Percentiles rank a stretch among this genome's conserved stretches.
These are phyloP conservation scores for Pentalonia nigronervosa DNA, from an alignment of 1,140 invertebrate genomes.

Conservation along the genomic window DNA sequence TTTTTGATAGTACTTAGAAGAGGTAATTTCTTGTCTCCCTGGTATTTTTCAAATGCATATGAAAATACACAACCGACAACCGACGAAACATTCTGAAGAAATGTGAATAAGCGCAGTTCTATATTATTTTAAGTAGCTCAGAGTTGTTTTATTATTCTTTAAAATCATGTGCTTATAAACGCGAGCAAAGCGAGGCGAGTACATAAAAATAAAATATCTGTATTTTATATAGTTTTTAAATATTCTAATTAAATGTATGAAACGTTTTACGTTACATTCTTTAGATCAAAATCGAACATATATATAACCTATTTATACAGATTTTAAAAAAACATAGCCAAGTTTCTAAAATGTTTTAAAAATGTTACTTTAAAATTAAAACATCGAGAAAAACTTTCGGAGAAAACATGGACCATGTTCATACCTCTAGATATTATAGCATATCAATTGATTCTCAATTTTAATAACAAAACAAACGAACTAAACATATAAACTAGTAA, in stretches of 20 bases:
- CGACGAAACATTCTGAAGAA: not conserved
- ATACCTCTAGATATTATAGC: not conserved
- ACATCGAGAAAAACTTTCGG: not conserved
- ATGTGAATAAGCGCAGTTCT: not conserved
- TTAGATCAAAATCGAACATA: too few relatives aligned
- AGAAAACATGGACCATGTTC: not conserved
- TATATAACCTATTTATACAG: too few relatives aligned
- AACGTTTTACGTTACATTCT: not conserved
- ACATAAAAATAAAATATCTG: not conserved
- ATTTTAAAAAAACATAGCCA: too few relatives aligned
- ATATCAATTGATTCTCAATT: too few relatives aligned
- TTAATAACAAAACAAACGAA: too few relatives aligned
- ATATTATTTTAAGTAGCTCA: not conserved
- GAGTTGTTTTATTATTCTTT: not conserved
- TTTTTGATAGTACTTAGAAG: not conserved
- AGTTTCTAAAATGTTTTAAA: not conserved
- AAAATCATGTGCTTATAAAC: not conserved
- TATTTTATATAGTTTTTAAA: not conserved
- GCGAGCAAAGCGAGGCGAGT: not conserved
- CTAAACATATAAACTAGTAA: too few relatives aligned
- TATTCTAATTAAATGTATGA: not conserved
- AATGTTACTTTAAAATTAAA: not conserved
- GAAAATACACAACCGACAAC: not conserved
- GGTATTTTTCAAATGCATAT: not conserved
- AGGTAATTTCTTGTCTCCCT: not conserved